phyloP scores from a whole-genome alignment of 2,797 vertebrate genomes.

The Aselliscus stoliczkanus region DNA sequence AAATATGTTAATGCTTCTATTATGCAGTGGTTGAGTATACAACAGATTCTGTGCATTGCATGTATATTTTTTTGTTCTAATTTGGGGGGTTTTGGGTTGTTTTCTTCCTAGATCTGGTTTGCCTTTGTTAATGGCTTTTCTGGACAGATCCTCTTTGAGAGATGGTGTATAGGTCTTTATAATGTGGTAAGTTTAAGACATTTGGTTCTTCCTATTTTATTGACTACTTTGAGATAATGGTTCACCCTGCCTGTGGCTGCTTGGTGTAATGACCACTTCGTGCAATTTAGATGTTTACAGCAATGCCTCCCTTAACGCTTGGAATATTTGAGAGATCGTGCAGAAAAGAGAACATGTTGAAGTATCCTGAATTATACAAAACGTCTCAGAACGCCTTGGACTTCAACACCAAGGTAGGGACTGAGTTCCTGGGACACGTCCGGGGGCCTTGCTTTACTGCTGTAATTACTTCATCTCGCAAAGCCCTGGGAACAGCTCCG shows the following conservation, averaged over 20 bases:
- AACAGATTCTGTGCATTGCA: not conserved
- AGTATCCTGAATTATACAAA: slow-evolving; percentile 98
- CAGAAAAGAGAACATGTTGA: slow-evolving; percentile 98
- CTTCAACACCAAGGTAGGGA: slow-evolving; percentile 90
- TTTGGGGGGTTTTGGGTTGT: not conserved
- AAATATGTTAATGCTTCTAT: not conserved
- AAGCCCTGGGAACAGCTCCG: not conserved
- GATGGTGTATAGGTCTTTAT: slow-evolving; percentile 99
- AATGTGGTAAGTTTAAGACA: slow-evolving; percentile 92
- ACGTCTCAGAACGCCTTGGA: slow-evolving; percentile 97
- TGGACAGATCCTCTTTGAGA: slow-evolving; percentile 98
- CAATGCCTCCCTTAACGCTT: slow-evolving; percentile 95
- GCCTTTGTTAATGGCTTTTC: slow-evolving; percentile 99
- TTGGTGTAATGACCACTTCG: not conserved
- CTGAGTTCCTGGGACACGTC: rapidly evolving
- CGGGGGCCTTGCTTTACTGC: not conserved
- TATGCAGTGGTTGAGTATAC: rapidly evolving
- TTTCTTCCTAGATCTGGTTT: slow-evolving; percentile 93
- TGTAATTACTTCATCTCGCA: not conserved
- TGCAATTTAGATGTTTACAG: slow-evolving; percentile 92
- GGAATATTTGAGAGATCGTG: slow-evolving; percentile 98
- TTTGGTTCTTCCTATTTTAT: not conserved
- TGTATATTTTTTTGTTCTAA: slow-evolving; percentile 39
- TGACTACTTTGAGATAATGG: not conserved
- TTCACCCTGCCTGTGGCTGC: not conserved